Evolutionary conservation across 2,113 vertebrate species (phyloP).

Genomic region (Serilophus lunatus): DNA sequence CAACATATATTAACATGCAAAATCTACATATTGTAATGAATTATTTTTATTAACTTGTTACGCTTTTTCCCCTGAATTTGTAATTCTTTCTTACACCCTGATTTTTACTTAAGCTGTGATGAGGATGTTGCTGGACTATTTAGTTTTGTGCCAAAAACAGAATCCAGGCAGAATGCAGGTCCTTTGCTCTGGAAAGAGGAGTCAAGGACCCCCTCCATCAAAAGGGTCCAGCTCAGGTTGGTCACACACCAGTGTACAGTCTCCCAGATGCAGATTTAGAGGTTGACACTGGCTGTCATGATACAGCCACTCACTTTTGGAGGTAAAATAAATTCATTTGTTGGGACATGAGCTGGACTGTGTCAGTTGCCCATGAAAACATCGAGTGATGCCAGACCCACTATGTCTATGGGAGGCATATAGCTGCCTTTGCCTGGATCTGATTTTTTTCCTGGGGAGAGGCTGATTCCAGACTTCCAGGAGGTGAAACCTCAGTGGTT

Average conservation of each 20-base stretch:
- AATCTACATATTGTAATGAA: neutral
- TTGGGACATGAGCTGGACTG: neutral
- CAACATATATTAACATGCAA: neutral
- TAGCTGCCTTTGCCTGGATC: neutral
- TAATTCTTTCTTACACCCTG: neutral
- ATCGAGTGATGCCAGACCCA: neutral
- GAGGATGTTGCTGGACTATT: neutral
- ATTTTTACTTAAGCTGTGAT: neutral
- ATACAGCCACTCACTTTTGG: neutral
- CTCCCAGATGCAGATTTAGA: neutral
- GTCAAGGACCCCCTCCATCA: fast-evolving
- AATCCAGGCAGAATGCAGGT: neutral
- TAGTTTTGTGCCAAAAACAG: neutral
- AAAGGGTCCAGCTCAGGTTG: neutral
- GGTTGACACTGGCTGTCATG: neutral
- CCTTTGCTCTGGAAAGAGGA: neutral
- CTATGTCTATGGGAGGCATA: fast-evolving
- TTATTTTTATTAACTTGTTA: neutral
- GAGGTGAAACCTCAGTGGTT: neutral
- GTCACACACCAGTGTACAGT: fast-evolving
- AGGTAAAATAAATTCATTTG: neutral
- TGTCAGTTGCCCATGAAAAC: neutral
- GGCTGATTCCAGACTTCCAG: neutral
- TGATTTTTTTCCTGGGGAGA: neutral
- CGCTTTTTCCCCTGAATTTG: fast-evolving